Evolutionary conservation across 1,140 invertebrate genomes (phyloP).

Genomic region (Heliconius nattereri): DNA sequence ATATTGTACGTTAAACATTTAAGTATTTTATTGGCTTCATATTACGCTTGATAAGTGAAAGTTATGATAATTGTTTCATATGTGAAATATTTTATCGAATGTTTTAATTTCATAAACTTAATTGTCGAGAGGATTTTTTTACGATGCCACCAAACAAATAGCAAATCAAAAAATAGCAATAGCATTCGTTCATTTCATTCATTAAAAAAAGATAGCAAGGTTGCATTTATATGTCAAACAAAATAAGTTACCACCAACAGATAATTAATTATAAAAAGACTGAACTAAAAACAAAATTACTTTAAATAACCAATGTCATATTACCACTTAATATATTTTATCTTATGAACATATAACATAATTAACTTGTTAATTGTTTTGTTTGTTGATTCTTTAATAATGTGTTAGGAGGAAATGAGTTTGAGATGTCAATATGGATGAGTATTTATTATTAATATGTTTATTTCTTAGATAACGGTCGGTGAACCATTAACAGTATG

Average conservation of each 20-base stretch:
- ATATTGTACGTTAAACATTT: background rate
- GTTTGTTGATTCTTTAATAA: constrained; percentile 12
- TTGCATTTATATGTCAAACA: no score
- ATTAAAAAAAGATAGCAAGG: no score
- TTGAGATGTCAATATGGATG: background rate
- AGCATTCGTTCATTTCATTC: no score
- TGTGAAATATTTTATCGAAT: no score
- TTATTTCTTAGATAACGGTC: constrained; percentile 11
- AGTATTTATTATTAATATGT: background rate
- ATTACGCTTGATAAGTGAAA: background rate
- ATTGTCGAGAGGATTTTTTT: no score
- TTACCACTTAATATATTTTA: background rate
- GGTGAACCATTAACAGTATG: background rate
- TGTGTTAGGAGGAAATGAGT: background rate
- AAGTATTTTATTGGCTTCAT: background rate
- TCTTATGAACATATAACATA: constrained; percentile 4
- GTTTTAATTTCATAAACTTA: no score
- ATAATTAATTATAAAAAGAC: no score
- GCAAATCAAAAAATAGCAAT: no score
- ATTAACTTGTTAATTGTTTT: constrained; percentile 24
- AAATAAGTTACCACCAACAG: background rate
- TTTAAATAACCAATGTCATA: background rate
- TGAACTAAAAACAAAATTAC: no score
- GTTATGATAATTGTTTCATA: background rate
- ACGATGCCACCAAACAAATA: no score